These are phyloP conservation scores for Stigmatopora argus DNA, from an alignment of 2,113 vertebrate genomes.

Conservation along the genomic window DNA sequence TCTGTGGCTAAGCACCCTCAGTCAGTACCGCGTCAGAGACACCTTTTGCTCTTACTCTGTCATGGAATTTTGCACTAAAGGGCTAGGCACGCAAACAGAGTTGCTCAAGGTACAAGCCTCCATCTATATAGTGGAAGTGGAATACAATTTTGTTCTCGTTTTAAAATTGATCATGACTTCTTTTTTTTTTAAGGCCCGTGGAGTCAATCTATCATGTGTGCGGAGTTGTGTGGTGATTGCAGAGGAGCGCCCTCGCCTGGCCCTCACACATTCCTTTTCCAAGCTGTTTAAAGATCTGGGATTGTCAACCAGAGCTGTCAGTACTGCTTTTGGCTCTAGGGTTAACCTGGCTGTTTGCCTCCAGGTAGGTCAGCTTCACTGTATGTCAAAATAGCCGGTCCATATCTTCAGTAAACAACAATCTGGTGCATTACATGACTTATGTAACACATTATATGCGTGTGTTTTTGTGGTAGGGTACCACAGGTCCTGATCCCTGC, in stretches of 20 bases:
- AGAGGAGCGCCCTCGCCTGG: conserved; percentile 85
- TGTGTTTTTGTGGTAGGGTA: conserved; percentile 72
- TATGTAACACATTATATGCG: not conserved
- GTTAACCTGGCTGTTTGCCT: conserved; percentile 93
- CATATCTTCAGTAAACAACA: not conserved
- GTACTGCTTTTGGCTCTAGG: conserved; percentile 92
- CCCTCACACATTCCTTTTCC: conserved; percentile 91
- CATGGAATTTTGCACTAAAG: conserved; percentile 97
- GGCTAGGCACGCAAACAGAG: conserved; percentile 92
- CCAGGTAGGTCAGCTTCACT: conserved; percentile 73
- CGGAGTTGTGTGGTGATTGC: conserved; percentile 92
- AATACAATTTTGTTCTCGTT: not conserved
- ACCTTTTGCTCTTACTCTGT: conserved; percentile 99
- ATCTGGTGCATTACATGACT: not conserved
- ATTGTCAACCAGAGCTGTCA: conserved; percentile 86
- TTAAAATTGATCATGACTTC: not conserved
- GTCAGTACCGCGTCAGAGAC: conserved; percentile 94
- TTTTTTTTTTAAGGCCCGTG: conserved; percentile 74
- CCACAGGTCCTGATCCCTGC: conserved; percentile 93
- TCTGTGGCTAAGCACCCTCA: conserved; percentile 94
- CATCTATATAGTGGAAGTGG: not conserved
- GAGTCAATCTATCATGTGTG: conserved; percentile 89
- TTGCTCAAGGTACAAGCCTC: conserved; percentile 78
- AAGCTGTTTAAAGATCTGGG: conserved; percentile 96
- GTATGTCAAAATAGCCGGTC: not conserved